Evolutionary conservation across 1,140 invertebrate genomes (phyloP), one percentile per base, ranked within the genome.

Genomic region (Stratiolaelaps scimitus): DNA sequence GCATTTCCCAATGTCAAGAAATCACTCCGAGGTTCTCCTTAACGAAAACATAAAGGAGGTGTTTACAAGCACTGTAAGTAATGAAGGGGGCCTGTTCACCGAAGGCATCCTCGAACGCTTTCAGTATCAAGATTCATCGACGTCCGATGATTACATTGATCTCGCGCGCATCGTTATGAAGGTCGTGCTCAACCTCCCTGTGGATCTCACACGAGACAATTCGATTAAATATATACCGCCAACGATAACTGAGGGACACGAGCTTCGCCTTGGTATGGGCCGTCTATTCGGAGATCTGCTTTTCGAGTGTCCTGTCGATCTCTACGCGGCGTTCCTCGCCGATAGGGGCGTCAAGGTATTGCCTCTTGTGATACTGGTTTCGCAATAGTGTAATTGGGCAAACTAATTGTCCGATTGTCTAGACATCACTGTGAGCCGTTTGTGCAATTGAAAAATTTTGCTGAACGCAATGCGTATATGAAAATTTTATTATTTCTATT

Each of bases 281-380:
- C 13, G 13, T 15, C 53, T 60, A 26, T 60, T 60, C 23, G 34
- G 20, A 23, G 53, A 60, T 60, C n/a, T 60, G 2, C 15, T 60
- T 34, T 60, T 60, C 20, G 53, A 60, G 53, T 60, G 53, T 10
- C 53, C 53, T 5, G 23, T 26, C 53, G 53, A 60, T 34, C 26
- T 60, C 15, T 60, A 60, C 23, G n/a, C 53, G 15, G 53, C 26
- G n/a, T 60, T 60, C 53, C 53, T 60, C 53, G 53, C 20, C 15
- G 26, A 17, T 26, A 60, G 53, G 34, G 53, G 53, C 4, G 53
- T 60, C 53, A 60, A 60, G 23, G 53, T 60, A 23, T 10, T 40
- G 10, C 10, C 10, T 40, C 10, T 10, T 40, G 0, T 40, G n/a
- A n/a, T n/a, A n/a, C n/a, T n/a, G n/a, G n/a, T n/a, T n/a, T n/a